Percentiles rank a stretch among this genome's conserved stretches.
Conservation (phyloP, 2,113 vertebrate species). For the Boleophthalmus pectinirostris region DNA sequence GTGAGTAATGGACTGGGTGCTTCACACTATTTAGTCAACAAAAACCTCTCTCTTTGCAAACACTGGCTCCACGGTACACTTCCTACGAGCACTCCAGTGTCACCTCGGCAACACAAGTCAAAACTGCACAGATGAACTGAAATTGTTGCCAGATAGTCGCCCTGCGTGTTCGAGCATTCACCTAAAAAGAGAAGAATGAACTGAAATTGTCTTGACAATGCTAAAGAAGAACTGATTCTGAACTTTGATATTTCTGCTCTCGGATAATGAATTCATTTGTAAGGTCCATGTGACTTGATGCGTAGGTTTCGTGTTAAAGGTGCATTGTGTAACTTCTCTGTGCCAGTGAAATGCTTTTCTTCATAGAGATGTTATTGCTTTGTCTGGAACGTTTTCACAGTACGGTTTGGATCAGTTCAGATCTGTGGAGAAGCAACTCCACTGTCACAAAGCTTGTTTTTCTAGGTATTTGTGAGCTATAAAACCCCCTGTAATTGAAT, state of each 20-base stretch:
- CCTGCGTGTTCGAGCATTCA: not conserved
- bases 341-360: too few relatives aligned
- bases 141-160: not conserved
- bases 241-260: not conserved
- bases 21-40: conserved; percentile 61
- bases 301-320: not conserved
- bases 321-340: too few relatives aligned
- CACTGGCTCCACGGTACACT: conserved; percentile 41
- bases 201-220: not conserved
- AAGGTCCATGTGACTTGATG: not conserved
- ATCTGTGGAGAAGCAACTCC: too few relatives aligned
- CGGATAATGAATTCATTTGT: not conserved
- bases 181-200: not conserved
- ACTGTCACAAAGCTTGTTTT: too few relatives aligned
- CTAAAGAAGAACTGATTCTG: not conserved
- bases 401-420: too few relatives aligned
- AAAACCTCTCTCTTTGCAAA: conserved; percentile 47
- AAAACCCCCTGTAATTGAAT: too few relatives aligned
- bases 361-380: too few relatives aligned
- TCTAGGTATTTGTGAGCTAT: too few relatives aligned
- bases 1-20: conserved; percentile 27
- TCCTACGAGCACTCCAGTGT: conserved; percentile 32
- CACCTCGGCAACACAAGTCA: conserved; percentile 23
- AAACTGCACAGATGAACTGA: conserved; percentile 8
- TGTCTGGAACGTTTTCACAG: too few relatives aligned